Base-by-base conservation (phyloP, 2,797 vertebrate genomes). In the Lepidocolaptes lacrymiger region DNA sequence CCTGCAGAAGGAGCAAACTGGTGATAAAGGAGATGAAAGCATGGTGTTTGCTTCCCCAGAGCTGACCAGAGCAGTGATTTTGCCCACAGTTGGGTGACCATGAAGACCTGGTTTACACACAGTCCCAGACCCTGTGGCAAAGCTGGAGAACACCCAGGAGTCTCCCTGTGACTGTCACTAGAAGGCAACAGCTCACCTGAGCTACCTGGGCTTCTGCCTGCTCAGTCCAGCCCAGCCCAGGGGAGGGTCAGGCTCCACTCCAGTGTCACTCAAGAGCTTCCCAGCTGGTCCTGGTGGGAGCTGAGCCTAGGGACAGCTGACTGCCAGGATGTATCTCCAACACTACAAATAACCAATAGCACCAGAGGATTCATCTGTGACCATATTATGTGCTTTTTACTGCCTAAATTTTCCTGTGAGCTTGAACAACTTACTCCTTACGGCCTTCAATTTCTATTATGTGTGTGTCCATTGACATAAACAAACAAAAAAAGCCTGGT, bases 401-500 rank as follows among this genome's bases (percentile, higher is more conserved):
- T 52, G n/a, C 17, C 19, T 26, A 6, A 28, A 30, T 63, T 52
- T 41, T 74, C 34, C 20, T 16, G 27, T 46, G 39, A 84, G 26
- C 34, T 14, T 36, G 49, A 74, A 28, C 3, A 12, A 3, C 41
- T 51, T 36, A 19, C 23, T 52, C 11, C 19, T 44, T 22, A 9
- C 1, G 6, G n/a, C 16, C 26, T 63, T 58, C 27, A 10, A 11
- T 68, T 69, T 46, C 28, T 7, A 13, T 48, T 69, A 12, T 7
- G 1, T 0, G 1, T 41, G 49, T 28, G 16, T 48, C 27, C 0
- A 0, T 3, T 41, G 67, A 79, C 61, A 67, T 12, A 52, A 52
- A 52, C 9, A 28, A 28, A 61, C 9, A 28, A 17, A 61, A 76
- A 55, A 21, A 17, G 14, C 8, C 20, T 32, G 21, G 10, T 8